Percentiles rank a stretch among this genome's conserved stretches.
Conservation (phyloP, 2,113 vertebrate genomes). For the Artemisiospiza belli region DNA sequence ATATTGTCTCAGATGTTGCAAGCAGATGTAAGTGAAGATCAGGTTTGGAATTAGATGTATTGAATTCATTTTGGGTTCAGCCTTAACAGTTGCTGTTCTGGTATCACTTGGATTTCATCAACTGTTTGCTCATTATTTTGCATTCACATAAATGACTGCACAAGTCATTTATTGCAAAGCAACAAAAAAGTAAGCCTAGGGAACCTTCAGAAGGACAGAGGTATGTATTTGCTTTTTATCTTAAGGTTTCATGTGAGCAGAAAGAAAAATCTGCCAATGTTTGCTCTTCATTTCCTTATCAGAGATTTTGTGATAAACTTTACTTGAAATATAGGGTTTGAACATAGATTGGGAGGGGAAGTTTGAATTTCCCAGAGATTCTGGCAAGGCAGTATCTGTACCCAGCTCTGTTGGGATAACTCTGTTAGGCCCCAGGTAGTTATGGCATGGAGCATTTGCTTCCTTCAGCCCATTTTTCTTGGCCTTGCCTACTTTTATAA, state of each 20-base stretch:
- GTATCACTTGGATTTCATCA: background rate
- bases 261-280: background rate
- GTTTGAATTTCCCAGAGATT: background rate
- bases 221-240: background rate
- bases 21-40: background rate
- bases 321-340: background rate
- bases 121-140: background rate
- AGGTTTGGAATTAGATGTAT: background rate
- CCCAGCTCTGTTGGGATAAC: background rate
- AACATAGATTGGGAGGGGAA: background rate
- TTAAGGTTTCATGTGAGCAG: background rate
- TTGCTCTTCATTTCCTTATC: background rate
- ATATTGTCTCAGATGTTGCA: background rate
- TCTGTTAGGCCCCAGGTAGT: background rate
- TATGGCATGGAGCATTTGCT: fast-evolving
- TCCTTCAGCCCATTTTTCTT: background rate
- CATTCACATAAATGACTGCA: background rate
- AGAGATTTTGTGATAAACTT: background rate
- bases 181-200: background rate
- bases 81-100: background rate
- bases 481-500: background rate
- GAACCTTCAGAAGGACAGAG: background rate
- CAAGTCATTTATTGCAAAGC: background rate
- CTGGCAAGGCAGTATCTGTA: background rate
- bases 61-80: background rate